Evolutionary conservation across 64 coral and sea anemone genomes (phyloP).

Genomic region (Porites australiensis): DNA sequence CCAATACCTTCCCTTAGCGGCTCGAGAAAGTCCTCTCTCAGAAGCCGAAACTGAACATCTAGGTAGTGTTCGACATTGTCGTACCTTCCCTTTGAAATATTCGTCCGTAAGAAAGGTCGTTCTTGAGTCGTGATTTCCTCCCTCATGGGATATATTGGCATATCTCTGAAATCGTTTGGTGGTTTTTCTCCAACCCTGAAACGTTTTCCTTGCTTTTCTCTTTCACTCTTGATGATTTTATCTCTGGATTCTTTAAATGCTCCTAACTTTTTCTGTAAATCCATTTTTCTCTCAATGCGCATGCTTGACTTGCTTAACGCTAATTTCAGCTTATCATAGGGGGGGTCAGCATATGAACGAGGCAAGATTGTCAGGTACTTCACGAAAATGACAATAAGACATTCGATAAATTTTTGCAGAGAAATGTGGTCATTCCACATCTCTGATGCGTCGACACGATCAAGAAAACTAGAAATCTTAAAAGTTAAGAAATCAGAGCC

Average conservation of each 20-base stretch:
- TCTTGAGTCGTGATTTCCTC: constrained; percentile 57
- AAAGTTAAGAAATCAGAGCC: constrained; percentile 14
- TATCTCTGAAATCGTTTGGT: constrained; percentile 74
- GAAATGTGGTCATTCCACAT: not conserved
- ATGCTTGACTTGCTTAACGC: constrained; percentile 15
- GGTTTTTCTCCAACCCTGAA: constrained; percentile 41
- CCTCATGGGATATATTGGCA: constrained; percentile 76
- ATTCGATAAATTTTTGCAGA: not conserved
- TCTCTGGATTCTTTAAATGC: constrained; percentile 66
- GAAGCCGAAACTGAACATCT: constrained; percentile 81
- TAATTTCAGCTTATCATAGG: constrained; percentile 57
- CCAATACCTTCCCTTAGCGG: constrained; percentile 76
- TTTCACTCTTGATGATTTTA: constrained; percentile 59
- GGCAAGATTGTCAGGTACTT: constrained; percentile 67
- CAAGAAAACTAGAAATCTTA: constrained; percentile 25
- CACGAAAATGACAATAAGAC: constrained; percentile 40
- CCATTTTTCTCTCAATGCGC: constrained; percentile 11
- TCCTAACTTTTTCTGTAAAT: constrained; percentile 9
- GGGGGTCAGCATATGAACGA: constrained; percentile 69
- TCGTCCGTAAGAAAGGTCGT: constrained; percentile 64
- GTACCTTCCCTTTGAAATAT: constrained; percentile 69
- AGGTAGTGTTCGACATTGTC: constrained; percentile 72
- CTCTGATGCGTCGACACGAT: not conserved
- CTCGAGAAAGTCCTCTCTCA: constrained; percentile 81
- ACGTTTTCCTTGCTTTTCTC: constrained; percentile 44